These are phyloP conservation scores for Cabera pusaria DNA, from an alignment of 2,888 invertebrate genomes.

Conservation along the genomic window DNA sequence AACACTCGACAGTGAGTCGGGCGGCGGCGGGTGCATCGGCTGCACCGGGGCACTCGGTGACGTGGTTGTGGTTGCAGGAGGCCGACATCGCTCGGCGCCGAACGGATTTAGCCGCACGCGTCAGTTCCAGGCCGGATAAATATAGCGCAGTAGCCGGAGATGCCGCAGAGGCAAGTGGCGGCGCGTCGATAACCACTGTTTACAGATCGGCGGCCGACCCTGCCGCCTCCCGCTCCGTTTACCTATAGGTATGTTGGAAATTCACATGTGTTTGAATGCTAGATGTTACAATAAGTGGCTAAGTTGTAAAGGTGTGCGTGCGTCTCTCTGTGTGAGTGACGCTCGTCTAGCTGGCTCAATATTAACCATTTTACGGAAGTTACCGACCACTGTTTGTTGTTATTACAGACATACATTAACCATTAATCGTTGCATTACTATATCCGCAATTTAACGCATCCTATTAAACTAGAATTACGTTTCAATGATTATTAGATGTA, in stretches of 20 bases:
- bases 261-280: slow-evolving; percentile 53
- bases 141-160: slow-evolving; percentile 77
- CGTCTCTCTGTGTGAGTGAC: slow-evolving; percentile 9
- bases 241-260: slow-evolving; percentile 72
- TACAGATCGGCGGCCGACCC: slow-evolving; percentile 78
- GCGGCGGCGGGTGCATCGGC: slow-evolving; percentile 44
- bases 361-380: slow-evolving; percentile 36
- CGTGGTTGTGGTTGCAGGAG: slow-evolving; percentile 81
- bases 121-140: slow-evolving; percentile 78
- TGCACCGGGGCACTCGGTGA: slow-evolving; percentile 64
- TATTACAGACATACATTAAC: slow-evolving; percentile 42
- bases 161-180: slow-evolving; percentile 76
- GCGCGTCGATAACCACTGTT: slow-evolving; percentile 79
- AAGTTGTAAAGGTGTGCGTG: slow-evolving; percentile 19
- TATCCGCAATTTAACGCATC: slow-evolving; percentile 18
- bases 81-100: slow-evolving; percentile 74
- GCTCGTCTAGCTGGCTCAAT: slow-evolving; percentile 16
- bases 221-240: slow-evolving; percentile 73
- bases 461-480: slow-evolving; percentile 2
- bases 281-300: slow-evolving; percentile 52
- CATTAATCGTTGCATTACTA: slow-evolving; percentile 26
- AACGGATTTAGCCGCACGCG: slow-evolving; percentile 77
- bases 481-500: no score
- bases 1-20: slow-evolving; percentile 44
- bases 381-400: slow-evolving; percentile 38